These are phyloP conservation scores for Ara ararauna DNA, from an alignment of 2,797 vertebrate genomes.

Conservation along the genomic window DNA sequence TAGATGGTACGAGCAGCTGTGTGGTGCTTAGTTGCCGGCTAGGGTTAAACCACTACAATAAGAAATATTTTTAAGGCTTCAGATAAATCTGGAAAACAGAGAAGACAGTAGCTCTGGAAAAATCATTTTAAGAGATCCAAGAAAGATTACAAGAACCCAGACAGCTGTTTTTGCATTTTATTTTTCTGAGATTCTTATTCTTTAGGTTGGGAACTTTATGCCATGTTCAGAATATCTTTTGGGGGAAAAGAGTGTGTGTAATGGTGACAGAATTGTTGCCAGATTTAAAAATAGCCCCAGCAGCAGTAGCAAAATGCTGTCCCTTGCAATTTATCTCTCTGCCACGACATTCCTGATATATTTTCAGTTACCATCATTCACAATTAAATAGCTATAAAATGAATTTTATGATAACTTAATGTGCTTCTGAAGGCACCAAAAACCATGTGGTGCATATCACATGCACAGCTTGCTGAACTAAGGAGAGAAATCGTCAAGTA, in stretches of 20 bases:
- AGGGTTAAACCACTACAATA: neutral
- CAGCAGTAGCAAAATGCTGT: constrained; percentile 56
- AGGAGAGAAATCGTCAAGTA: constrained; percentile 74
- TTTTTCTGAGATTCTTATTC: constrained; percentile 3
- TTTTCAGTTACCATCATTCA: constrained; percentile 60
- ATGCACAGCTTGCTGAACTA: constrained; percentile 56
- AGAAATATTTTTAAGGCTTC: constrained; percentile 22
- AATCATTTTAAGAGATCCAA: constrained; percentile 18
- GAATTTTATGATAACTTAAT: constrained; percentile 55
- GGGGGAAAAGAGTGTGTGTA: constrained; percentile 21
- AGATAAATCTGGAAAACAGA: constrained; percentile 11
- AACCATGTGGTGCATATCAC: constrained; percentile 65
- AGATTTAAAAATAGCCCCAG: constrained; percentile 62
- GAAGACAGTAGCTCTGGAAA: constrained; percentile 4
- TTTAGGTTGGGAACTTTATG: neutral
- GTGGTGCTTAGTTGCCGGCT: neutral
- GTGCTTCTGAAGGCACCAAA: constrained; percentile 40
- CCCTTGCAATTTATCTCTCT: constrained; percentile 42
- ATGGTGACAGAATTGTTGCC: constrained; percentile 43
- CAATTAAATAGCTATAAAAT: constrained; percentile 64
- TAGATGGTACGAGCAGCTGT: neutral
- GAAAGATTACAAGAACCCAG: constrained; percentile 35
- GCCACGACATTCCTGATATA: constrained; percentile 21
- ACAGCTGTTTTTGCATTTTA: neutral
- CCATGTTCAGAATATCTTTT: constrained; percentile 26